Conservation (phyloP, 2,113 vertebrate genomes). For the Pseudorhombus dupliciocellatus region DNA sequence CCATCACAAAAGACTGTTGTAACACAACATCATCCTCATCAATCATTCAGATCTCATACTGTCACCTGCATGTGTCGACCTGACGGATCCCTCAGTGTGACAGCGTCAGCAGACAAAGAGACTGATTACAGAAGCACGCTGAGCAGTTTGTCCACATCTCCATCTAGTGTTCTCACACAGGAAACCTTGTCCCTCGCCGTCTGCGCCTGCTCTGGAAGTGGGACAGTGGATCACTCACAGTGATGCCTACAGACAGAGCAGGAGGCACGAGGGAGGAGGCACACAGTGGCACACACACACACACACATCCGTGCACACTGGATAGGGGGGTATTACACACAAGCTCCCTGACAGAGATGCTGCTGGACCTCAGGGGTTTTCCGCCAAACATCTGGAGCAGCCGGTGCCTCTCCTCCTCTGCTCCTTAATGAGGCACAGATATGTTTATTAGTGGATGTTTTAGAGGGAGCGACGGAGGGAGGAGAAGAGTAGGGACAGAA, state of each 20-base stretch:
- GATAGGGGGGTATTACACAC: conserved; percentile 25
- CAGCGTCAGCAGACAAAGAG: conserved; percentile 37
- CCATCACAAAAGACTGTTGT: neutral
- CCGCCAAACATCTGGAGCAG: conserved; percentile 73
- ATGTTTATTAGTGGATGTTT: conserved; percentile 72
- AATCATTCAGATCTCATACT: conserved; percentile 11
- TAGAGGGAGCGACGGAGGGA: conserved; percentile 26
- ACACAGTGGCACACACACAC: conserved; percentile 3
- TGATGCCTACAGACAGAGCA: conserved; percentile 47
- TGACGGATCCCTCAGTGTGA: conserved; percentile 21
- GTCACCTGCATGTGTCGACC: conserved; percentile 7
- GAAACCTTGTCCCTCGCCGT: conserved; percentile 18
- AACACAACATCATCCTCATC: neutral
- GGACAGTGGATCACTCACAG: conserved; percentile 67
- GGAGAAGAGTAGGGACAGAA: conserved; percentile 26
- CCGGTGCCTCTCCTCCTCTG: conserved; percentile 46
- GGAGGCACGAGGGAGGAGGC: conserved; percentile 30
- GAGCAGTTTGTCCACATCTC: conserved; percentile 45
- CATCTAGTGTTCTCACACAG: conserved; percentile 52
- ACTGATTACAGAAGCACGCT: conserved; percentile 2
- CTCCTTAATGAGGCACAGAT: conserved; percentile 73
- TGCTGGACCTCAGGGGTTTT: conserved; percentile 56
- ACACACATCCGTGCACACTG: conserved; percentile 14
- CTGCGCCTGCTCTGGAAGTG: conserved; percentile 49
- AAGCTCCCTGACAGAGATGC: neutral